Evolutionary conservation across 2,113 vertebrate species (phyloP), one percentile per base, ranked within the genome.

Genomic region (Manacus vitellinus): DNA sequence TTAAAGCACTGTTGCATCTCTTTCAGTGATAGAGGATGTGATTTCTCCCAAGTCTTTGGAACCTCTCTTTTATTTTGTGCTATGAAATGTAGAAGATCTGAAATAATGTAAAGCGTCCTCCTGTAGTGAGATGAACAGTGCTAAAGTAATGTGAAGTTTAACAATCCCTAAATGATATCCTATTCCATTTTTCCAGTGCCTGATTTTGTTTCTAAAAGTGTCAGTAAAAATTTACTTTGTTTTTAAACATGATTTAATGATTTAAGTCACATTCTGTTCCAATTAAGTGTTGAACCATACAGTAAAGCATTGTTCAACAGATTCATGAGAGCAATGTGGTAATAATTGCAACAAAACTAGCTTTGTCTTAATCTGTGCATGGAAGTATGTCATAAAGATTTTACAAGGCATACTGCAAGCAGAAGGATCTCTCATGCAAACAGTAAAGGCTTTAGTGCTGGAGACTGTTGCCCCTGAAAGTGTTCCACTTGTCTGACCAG

Each of bases 221-320:
- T 72, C 44, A 49, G 85, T 88, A 33, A 95, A 88, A 93, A 74
- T 7, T 19, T 22, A 37, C 13, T 91, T 89, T 27, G 33, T 76
- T 84, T 90, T 90, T 49, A 95, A 92, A 74, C 15, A 21, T 0
- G 1, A 30, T 92, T 74, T 83, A 78, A 70, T 37, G 12, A 80
- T 63, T 94, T 71, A 54, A 83, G 63, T 85, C 74, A 78, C 85
- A 82, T 81, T 92, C 76, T 92, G 58, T 94, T 91, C 81, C 76
- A 74, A 41, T 86, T 89, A 84, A 88, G 25, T 77, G 41, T 77
- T 65, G 84, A 95, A 85, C 65, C 30, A 41, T 92, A 95, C 82
- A 97, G 90, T 89, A 62, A 92, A 35, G 30, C 49, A 80, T 90
- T 96, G 95, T 96, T 93, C 44, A 81, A 51, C 61, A 79, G 55